Evolutionary conservation across 2,113 vertebrate species (phyloP).

Genomic region (Hystrix brachyura): DNA sequence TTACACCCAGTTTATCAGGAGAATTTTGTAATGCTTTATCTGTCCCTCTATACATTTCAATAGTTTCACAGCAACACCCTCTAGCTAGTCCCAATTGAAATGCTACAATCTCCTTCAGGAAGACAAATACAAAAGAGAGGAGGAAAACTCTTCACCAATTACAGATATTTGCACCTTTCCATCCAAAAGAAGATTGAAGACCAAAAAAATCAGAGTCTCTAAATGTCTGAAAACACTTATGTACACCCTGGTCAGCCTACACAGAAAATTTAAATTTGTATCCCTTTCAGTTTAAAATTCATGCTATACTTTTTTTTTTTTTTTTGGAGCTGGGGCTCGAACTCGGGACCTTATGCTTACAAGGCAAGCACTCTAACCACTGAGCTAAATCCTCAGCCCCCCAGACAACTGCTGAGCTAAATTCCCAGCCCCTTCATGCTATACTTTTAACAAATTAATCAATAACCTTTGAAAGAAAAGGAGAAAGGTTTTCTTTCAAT

Average conservation of each 20-base stretch:
- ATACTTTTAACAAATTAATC: conserved; percentile 55
- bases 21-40: conserved; percentile 10
- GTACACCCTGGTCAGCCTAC: background rate
- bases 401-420: no score
- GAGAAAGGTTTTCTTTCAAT: background rate
- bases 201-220: background rate
- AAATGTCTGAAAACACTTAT: background rate
- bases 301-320: background rate
- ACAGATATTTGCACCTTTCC: background rate
- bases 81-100: conserved; percentile 53
- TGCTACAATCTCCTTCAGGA: conserved; percentile 22
- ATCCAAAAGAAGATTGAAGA: background rate
- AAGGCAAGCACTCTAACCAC: no score
- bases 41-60: conserved; percentile 35
- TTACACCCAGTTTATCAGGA: background rate
- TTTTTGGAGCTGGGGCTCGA: no score
- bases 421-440: background rate
- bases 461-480: background rate
- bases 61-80: background rate
- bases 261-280: conserved; percentile 34
- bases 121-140: conserved; percentile 18
- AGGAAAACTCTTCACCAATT: background rate
- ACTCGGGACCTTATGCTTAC: no score
- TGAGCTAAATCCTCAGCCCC: no score
- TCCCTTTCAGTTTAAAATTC: conserved; percentile 34